phyloP scores from a whole-genome alignment of 2,888 invertebrate genomes.

The Raillietiella orientalis region DNA sequence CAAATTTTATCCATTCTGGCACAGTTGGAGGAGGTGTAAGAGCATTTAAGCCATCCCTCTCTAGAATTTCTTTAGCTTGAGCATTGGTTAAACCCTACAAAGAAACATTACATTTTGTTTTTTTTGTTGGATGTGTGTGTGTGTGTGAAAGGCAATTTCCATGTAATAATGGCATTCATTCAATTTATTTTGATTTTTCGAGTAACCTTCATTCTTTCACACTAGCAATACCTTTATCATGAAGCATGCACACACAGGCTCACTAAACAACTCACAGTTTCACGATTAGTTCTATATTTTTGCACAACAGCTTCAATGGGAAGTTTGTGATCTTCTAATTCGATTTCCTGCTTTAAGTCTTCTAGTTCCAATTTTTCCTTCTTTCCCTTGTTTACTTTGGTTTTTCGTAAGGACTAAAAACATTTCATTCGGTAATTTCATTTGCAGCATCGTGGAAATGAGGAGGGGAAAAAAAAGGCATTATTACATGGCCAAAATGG shows the following conservation, averaged over 20 bases:
- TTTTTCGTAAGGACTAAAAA: not conserved
- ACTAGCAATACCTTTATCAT: too few species aligned
- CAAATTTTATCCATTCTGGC: too few species aligned
- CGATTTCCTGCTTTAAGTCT: slow-evolving; percentile 17
- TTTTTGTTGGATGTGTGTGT: too few species aligned
- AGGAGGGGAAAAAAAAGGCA: not conserved
- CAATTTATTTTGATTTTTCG: too few species aligned
- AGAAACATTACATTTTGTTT: too few species aligned
- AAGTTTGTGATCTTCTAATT: slow-evolving; percentile 10
- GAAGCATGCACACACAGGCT: too few species aligned
- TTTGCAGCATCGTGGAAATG: not conserved
- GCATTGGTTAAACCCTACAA: slow-evolving; percentile 11
- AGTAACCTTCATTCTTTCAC: too few species aligned
- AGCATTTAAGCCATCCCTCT: slow-evolving; percentile 12
- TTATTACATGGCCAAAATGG: too few species aligned
- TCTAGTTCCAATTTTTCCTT: slow-evolving; percentile 12
- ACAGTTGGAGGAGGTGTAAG: slow-evolving; percentile 13
- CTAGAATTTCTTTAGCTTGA: slow-evolving; percentile 11
- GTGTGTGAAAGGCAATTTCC: too few species aligned
- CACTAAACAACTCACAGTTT: too few species aligned
- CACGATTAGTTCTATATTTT: too few species aligned
- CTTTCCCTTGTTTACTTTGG: slow-evolving; percentile 8
- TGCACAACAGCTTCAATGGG: slow-evolving; percentile 1
- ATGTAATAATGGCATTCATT: too few species aligned
- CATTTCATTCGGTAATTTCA: not conserved